Conservation (phyloP, 2,113 vertebrate species). For the Pimephales promelas region DNA sequence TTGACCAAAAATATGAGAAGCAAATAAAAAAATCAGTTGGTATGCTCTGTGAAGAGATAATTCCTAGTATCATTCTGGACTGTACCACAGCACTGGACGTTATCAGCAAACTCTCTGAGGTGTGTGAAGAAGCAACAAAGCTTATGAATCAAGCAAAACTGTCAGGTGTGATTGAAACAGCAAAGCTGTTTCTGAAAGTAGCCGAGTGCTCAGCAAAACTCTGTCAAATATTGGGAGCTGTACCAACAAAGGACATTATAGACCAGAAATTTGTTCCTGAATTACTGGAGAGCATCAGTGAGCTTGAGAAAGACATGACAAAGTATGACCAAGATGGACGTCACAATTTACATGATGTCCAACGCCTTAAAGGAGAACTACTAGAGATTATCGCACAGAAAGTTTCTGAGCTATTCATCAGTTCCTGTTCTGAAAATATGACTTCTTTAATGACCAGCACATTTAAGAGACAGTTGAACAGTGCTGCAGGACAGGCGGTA, state of each 20-base stretch:
- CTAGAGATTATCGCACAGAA: not conserved
- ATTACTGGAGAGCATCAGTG: not conserved
- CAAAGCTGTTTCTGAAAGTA: not conserved
- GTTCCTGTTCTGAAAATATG: not conserved
- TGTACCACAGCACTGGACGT: not conserved
- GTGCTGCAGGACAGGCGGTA: not conserved
- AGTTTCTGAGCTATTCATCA: not conserved
- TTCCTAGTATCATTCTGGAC: not conserved
- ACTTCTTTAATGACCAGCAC: not conserved
- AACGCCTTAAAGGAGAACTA: not conserved
- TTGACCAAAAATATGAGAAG: not conserved
- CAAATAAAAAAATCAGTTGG: not conserved
- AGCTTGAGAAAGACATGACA: not conserved
- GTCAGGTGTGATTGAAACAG: not conserved
- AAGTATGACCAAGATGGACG: slow-evolving; percentile 6
- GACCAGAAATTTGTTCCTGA: not conserved
- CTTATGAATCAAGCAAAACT: not conserved
- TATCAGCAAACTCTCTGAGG: not conserved
- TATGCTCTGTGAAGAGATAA: not conserved
- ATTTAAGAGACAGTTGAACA: not conserved
- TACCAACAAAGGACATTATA: not conserved
- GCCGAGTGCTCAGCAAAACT: accelerated
- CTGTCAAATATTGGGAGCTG: not conserved
- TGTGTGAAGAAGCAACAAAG: not conserved
- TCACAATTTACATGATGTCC: not conserved